These are phyloP conservation scores for Botia almorhae DNA, from an alignment of 2,797 vertebrate species.

Conservation along the genomic window DNA sequence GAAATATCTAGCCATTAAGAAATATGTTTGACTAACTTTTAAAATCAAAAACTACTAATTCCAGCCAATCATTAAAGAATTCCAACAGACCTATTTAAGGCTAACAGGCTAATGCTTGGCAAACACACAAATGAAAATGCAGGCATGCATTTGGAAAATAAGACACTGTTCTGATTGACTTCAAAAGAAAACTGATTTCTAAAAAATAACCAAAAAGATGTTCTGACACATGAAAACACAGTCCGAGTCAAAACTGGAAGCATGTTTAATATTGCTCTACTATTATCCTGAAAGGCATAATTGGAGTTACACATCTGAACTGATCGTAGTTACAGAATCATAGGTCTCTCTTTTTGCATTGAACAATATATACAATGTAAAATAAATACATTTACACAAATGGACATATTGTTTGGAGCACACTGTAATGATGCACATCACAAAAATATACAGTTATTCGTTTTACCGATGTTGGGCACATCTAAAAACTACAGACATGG, in stretches of 20 bases:
- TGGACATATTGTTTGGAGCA: slow-evolving; percentile 99
- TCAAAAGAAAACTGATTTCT: no score
- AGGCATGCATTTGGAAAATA: neutral
- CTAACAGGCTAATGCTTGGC: neutral
- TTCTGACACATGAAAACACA: slow-evolving; percentile 53
- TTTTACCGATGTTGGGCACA: slow-evolving; percentile 99
- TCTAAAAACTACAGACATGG: slow-evolving; percentile 98
- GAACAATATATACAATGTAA: slow-evolving; percentile 99
- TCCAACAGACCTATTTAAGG: neutral
- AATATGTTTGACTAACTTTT: neutral
- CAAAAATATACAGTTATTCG: slow-evolving; percentile 99
- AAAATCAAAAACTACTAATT: neutral
- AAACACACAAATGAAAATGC: neutral
- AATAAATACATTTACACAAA: slow-evolving; percentile 99
- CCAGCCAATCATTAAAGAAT: neutral
- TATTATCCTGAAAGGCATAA: slow-evolving; percentile 99
- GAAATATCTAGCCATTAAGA: no score
- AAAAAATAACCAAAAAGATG: slow-evolving; percentile 55
- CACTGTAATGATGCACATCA: slow-evolving; percentile 99
- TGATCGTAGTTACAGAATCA: slow-evolving; percentile 99
- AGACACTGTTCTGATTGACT: no score
- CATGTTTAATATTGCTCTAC: slow-evolving; percentile 99
- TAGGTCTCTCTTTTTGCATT: slow-evolving; percentile 99
- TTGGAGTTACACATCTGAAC: slow-evolving; percentile 99
- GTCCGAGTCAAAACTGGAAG: slow-evolving; percentile 97